These are phyloP conservation scores for Typhlichthys eigenmanni DNA, from an alignment of 2,797 vertebrate genomes.

Conservation along the genomic window DNA sequence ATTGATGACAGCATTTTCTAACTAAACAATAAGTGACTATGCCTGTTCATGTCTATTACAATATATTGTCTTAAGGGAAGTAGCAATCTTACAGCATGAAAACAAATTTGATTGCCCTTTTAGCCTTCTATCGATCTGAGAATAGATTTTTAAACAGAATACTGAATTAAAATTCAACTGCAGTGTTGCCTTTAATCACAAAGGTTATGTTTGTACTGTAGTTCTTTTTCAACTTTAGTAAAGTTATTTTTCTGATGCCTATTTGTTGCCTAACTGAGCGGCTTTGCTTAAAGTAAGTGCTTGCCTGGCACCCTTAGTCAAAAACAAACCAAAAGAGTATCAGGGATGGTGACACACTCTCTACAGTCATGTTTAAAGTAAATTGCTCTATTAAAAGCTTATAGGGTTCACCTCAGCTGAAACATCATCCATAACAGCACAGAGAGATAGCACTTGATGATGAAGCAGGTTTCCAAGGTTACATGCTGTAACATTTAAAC, in stretches of 20 bases:
- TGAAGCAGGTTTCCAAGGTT: slow-evolving; percentile 16
- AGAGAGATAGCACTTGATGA: slow-evolving; percentile 23
- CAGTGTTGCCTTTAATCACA: slow-evolving; percentile 23
- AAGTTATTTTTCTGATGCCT: slow-evolving; percentile 12
- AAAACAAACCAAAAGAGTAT: slow-evolving; percentile 20
- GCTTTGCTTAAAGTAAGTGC: slow-evolving; percentile 24
- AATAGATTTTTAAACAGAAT: slow-evolving; percentile 29
- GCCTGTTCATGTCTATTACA: slow-evolving; percentile 17
- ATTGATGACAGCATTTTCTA: slow-evolving; percentile 37
- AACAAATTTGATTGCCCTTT: slow-evolving; percentile 57
- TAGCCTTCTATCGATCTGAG: slow-evolving; percentile 35
- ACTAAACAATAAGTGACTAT: slow-evolving; percentile 40
- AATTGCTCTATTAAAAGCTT: slow-evolving; percentile 48
- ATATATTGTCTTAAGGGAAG: slow-evolving; percentile 26
- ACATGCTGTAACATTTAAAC: slow-evolving; percentile 12
- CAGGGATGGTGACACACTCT: neutral
- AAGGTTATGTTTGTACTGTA: slow-evolving; percentile 17
- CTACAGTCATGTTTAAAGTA: slow-evolving; percentile 47
- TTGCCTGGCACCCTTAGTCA: slow-evolving; percentile 30
- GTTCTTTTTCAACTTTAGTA: slow-evolving; percentile 5
- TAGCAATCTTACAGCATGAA: slow-evolving; percentile 20
- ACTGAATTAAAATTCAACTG: slow-evolving; percentile 34
- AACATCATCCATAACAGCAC: slow-evolving; percentile 26
- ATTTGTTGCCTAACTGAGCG: neutral
- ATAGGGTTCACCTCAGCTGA: slow-evolving; percentile 13